These are phyloP conservation scores for Tetrax tetrax DNA, from an alignment of 2,113 vertebrate genomes.

Conservation along the genomic window DNA sequence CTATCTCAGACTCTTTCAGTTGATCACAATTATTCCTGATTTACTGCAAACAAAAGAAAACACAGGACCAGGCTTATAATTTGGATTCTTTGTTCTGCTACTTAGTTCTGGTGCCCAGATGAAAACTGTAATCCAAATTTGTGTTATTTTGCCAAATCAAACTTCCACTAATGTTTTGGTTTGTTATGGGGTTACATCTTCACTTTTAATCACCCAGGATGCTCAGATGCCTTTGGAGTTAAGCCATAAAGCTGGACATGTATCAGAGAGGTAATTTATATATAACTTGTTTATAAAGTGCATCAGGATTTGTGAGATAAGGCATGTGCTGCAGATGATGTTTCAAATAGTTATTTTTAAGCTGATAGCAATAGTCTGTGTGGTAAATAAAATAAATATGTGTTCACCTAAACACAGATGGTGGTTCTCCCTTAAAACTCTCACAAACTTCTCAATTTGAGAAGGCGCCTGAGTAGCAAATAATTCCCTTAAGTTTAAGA, in stretches of 20 bases:
- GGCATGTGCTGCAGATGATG: neutral
- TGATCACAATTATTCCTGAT: neutral
- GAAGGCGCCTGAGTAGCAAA: neutral
- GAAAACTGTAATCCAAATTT: neutral
- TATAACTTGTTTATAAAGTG: neutral
- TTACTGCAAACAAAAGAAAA: neutral
- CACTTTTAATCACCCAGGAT: neutral
- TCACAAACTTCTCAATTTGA: neutral
- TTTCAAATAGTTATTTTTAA: conserved; percentile 2
- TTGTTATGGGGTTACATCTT: neutral
- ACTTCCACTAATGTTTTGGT: neutral
- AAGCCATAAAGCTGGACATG: neutral
- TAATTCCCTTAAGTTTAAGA: neutral
- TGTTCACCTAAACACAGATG: neutral
- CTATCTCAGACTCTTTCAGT: neutral
- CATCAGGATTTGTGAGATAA: neutral
- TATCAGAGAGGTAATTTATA: neutral
- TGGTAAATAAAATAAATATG: conserved; percentile 20
- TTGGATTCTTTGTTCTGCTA: neutral
- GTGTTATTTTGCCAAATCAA: neutral
- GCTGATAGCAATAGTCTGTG: neutral
- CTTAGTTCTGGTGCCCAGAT: neutral
- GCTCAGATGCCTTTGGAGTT: neutral
- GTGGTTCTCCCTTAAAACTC: neutral
- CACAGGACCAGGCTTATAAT: neutral